Percentiles rank a stretch among this genome's conserved stretches.
These are phyloP conservation scores for Embiotoca jacksoni DNA, from an alignment of 2,113 vertebrate genomes.

Conservation along the genomic window DNA sequence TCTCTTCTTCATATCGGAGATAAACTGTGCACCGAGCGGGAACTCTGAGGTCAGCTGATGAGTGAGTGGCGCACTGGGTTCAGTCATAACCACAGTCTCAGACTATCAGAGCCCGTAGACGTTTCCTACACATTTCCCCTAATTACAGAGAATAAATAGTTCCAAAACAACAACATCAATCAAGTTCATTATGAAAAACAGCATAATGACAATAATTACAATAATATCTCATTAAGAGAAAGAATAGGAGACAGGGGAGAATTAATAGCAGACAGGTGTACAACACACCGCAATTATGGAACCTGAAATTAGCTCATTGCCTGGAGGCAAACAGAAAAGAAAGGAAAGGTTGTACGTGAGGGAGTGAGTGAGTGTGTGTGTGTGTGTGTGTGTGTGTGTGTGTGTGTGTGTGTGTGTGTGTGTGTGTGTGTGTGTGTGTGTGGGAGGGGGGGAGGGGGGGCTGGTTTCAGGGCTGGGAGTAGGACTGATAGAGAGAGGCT, in stretches of 20 bases:
- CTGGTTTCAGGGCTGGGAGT: conserved; percentile 60
- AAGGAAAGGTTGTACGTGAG: conserved; percentile 61
- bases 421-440: conserved; percentile 11
- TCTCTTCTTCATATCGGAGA: conserved; percentile 84
- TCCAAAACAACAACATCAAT: conserved; percentile 83
- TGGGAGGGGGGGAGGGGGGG: conserved; percentile 11
- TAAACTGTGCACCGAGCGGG: conserved; percentile 85
- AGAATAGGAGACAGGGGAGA: conserved; percentile 87
- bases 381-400: conserved; percentile 32
- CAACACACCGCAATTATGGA: conserved; percentile 97
- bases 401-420: conserved; percentile 19
- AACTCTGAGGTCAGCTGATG: conserved; percentile 84
- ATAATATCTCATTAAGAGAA: conserved; percentile 89
- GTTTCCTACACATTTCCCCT: conserved; percentile 62
- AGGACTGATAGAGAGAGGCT: conserved; percentile 62
- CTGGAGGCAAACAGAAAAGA: conserved; percentile 88
- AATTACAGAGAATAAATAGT: conserved; percentile 80
- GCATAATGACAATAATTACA: conserved; percentile 87
- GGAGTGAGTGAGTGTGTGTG: conserved; percentile 39
- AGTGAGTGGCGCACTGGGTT: conserved; percentile 34
- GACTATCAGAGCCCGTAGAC: conserved; percentile 71
- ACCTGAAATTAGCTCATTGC: conserved; percentile 98
- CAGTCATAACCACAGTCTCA: conserved; percentile 56
- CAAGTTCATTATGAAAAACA: conserved; percentile 85
- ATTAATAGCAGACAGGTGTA: conserved; percentile 99